Evolutionary conservation across 2,797 vertebrate genomes (phyloP), one percentile per base, ranked within the genome.

Genomic region (Urocyon cinereoargenteus): DNA sequence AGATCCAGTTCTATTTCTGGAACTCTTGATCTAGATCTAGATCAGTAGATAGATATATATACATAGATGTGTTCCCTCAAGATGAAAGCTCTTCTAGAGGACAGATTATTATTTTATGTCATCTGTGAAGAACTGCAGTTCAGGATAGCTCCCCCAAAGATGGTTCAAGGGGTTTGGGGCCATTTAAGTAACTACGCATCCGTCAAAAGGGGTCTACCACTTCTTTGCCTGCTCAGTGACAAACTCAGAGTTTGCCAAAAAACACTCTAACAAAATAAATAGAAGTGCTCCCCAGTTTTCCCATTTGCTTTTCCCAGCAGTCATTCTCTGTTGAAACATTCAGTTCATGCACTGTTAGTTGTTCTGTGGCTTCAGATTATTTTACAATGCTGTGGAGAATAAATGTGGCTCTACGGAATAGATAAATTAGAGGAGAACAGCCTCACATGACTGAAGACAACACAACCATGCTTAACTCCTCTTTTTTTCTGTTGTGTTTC

Each of bases 291-390:
- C 24, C 45, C 4, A 40, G 7, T 70, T 51, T 73, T 83, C 24
- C n/a, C 55, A 83, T 77, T 64, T 82, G 72, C 49, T 86, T 95
- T 84, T 22, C 4, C 36, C 18, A 7, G 15, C 31, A 15, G 14
- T n/a, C n/a, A 21, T 94, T 92, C 55, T 86, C 70, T 86, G 16
- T 77, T n/a, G 24, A 72, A 81, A 81, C 16, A 77, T 51, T 79
- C 3, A 72, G 49, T 62, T 8, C 34, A 84, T 5, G 66, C 14
- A 40, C 14, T 92, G 10, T 28, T 79, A 79, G 34, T 59, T 88
- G 40, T 16, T 94, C 51, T 9, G 26, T 55, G 24, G 40, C 81
- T 84, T 94, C 36, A 34, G 45, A 84, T 94, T 86, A 92, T 94
- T 77, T 78, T 84, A 79, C 6, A 22, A 5, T 28, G 31, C 19